These are phyloP conservation scores for Grammomys dolichurus DNA, from an alignment of 2,113 vertebrate genomes.

Conservation along the genomic window DNA sequence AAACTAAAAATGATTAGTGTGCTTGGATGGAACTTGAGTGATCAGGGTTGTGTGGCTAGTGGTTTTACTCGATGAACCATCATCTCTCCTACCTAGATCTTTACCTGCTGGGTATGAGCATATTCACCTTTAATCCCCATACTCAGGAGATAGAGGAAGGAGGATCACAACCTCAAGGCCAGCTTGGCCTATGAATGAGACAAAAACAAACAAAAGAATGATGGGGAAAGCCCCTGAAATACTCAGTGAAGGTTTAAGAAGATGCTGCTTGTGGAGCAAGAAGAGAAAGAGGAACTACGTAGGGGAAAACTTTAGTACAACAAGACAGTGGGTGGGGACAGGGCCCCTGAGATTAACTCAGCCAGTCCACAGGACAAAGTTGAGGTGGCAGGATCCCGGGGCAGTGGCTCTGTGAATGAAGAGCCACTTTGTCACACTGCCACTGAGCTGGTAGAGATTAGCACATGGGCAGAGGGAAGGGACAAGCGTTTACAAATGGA, in stretches of 20 bases:
- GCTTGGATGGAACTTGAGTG: not conserved
- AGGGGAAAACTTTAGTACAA: not conserved
- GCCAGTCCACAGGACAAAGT: constrained; percentile 12
- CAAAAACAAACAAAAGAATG: not conserved
- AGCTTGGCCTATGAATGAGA: not conserved
- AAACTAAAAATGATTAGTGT: not conserved
- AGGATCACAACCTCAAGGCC: not conserved
- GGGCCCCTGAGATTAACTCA: not conserved
- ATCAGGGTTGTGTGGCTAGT: too few relatives aligned
- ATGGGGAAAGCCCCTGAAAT: not conserved
- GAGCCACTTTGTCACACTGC: not conserved
- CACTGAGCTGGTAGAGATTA: not conserved
- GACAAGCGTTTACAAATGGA: not conserved
- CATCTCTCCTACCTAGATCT: not conserved
- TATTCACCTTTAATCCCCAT: not conserved
- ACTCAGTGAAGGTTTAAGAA: not conserved
- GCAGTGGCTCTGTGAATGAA: not conserved
- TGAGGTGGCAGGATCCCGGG: not conserved
- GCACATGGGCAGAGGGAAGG: not conserved
- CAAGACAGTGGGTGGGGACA: not conserved
- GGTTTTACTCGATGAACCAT: not conserved
- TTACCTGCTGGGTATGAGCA: not conserved
- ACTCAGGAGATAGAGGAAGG: not conserved
- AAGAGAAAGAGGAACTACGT: not conserved
- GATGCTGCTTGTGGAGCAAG: not conserved